Conservation (phyloP, 2,888 invertebrate genomes). For the Euclidia mi region DNA sequence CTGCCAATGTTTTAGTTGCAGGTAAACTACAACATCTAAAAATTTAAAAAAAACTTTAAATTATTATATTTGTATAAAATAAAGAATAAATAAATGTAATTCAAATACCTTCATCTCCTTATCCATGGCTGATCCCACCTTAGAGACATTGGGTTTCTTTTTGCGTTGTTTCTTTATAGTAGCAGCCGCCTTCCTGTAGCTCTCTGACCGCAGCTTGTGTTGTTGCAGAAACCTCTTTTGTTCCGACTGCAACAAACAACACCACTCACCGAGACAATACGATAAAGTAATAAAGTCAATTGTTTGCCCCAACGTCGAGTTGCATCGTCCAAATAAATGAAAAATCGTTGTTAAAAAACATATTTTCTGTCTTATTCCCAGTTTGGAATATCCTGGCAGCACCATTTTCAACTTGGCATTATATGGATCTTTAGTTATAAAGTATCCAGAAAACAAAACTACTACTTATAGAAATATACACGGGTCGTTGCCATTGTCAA, state of each 20-base stretch:
- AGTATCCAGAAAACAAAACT: constrained; percentile 36
- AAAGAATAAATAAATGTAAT: constrained; percentile 13
- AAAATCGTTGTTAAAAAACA: constrained; percentile 10
- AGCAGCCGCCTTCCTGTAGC: constrained; percentile 97
- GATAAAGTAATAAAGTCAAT: constrained; percentile 18
- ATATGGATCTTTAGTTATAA: background rate
- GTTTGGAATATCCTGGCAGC: constrained; percentile 8
- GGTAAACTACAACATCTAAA: no score
- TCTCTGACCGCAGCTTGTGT: constrained; percentile 97
- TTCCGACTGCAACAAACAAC: constrained; percentile 92
- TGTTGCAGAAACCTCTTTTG: constrained; percentile 98
- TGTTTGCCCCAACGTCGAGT: constrained; percentile 12
- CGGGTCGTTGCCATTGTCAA: constrained; percentile 53
- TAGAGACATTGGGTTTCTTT: constrained; percentile 95
- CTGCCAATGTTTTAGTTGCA: no score
- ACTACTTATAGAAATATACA: constrained; percentile 31
- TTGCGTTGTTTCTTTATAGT: constrained; percentile 97
- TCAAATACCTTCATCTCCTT: constrained; percentile 95
- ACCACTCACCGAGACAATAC: constrained; percentile 18
- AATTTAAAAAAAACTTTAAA: no score
- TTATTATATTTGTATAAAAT: no score
- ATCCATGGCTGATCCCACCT: constrained; percentile 95
- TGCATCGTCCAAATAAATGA: constrained; percentile 9
- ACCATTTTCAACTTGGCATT: background rate
- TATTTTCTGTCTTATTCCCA: constrained; percentile 15